A percentile compares a stretch with the other conserved stretches of the same genome.
Conservation (phyloP, 2,888 invertebrate genomes). For the Pocota personata region DNA sequence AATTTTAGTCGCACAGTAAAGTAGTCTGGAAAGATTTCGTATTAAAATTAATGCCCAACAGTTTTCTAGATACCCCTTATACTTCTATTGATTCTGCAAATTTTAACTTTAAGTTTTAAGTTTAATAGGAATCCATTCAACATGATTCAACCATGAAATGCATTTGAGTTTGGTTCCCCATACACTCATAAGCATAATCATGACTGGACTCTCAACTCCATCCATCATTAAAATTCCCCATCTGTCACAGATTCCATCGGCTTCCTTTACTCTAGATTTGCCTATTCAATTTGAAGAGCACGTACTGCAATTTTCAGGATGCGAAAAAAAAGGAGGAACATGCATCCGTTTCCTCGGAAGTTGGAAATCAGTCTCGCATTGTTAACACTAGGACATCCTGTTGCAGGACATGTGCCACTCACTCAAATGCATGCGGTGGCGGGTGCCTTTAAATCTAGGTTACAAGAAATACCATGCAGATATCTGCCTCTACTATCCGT, state of each 20-base stretch:
- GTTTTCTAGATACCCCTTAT: no score
- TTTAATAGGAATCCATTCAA: no score
- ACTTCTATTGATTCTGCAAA: no score
- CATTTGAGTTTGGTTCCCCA: background rate
- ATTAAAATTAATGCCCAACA: no score
- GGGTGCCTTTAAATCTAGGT: slow-evolving; percentile 5
- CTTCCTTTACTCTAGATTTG: slow-evolving; percentile 28
- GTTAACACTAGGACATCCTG: slow-evolving; percentile 29
- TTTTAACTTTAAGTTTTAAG: no score
- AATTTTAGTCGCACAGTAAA: no score
- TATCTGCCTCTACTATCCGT: background rate
- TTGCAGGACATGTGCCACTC: slow-evolving; percentile 17
- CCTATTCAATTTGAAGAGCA: slow-evolving; percentile 40
- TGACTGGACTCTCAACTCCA: background rate
- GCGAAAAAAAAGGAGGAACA: background rate
- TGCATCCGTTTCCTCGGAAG: slow-evolving; percentile 38
- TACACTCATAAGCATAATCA: background rate
- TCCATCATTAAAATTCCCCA: slow-evolving; percentile 27
- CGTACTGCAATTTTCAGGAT: slow-evolving; percentile 7
- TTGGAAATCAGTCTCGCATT: slow-evolving; percentile 58
- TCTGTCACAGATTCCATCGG: background rate
- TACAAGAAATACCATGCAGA: background rate
- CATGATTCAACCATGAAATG: no score
- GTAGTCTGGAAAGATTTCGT: no score
- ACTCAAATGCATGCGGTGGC: slow-evolving; percentile 4